These are phyloP conservation scores for Brachyalestes nurse DNA, from an alignment of 2,797 vertebrate species.

Conservation along the genomic window DNA sequence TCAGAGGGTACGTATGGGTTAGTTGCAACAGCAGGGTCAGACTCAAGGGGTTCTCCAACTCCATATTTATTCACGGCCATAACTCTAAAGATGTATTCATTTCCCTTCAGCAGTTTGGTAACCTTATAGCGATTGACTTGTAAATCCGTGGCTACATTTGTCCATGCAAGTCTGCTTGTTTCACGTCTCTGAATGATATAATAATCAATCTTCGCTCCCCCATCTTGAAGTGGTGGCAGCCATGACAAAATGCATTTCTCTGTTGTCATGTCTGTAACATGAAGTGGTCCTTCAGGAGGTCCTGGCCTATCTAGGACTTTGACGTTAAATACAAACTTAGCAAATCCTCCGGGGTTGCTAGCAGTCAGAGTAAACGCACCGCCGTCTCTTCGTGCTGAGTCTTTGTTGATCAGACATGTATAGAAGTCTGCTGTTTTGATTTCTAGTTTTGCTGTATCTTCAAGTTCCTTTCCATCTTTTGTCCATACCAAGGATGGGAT, in stretches of 20 bases:
- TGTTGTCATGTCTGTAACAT: conserved; percentile 91
- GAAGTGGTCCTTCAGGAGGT: conserved; percentile 92
- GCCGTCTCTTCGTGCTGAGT: conserved; percentile 90
- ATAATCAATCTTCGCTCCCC: conserved; percentile 93
- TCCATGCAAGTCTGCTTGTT: conserved; percentile 98
- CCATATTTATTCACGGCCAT: conserved; percentile 98
- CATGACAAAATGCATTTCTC: conserved; percentile 96
- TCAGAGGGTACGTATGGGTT: conserved; percentile 94
- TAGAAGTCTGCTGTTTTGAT: conserved; percentile 93
- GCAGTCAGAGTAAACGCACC: conserved; percentile 91
- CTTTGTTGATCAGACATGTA: conserved; percentile 89
- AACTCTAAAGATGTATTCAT: conserved; percentile 97
- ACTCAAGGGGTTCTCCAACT: conserved; percentile 92
- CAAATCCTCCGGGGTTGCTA: conserved; percentile 96
- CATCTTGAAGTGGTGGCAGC: conserved; percentile 93
- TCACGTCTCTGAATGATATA: conserved; percentile 97
- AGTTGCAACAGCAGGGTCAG: conserved; percentile 91
- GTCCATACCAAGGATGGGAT: conserved; percentile 93
- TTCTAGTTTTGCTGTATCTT: conserved; percentile 90
- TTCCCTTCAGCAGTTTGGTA: conserved; percentile 96
- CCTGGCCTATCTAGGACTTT: conserved; percentile 97
- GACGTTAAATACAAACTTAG: conserved; percentile 93
- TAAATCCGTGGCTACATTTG: conserved; percentile 91
- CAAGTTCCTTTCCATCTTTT: conserved; percentile 95
- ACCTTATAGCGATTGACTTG: conserved; percentile 93